Base-by-base conservation (phyloP, 2,113 vertebrate species). In the Gasterosteus aculeatus region DNA sequence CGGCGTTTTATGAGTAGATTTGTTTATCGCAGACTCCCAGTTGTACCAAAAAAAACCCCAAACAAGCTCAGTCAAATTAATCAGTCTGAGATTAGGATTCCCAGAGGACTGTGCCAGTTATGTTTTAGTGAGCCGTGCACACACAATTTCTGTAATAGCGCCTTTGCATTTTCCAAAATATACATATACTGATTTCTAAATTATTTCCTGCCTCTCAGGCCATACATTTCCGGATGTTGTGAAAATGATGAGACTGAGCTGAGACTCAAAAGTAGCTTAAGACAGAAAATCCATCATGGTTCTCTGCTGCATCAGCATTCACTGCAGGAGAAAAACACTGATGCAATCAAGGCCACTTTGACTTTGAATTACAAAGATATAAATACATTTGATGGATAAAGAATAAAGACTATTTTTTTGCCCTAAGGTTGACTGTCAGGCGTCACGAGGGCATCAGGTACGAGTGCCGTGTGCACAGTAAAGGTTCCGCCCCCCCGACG, bases 261-360 rank as follows among this genome's bases (percentile, higher is more conserved):
- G 10, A 63, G 38, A 47, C n/a, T 15, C 4, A 18, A 35, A 41
- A 82, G 31, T 49, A 31, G 39, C 33, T 67, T 3, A 59, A 69
- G 41, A 57, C 38, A 33, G 15, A 26, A 83, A 75, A 78, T 53
- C 53, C 59, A 66, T 75, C 49, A 62, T 10, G 42, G 18, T 51
- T 51, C 61, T 29, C 72, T 49, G 46, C 41, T 49, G 22, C 38
- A 41, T 66, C 46, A 66, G 60, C 65, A 19, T 31, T 60, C 39
- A 49, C n/a, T 16, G 29, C 64, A 56, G 59, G 16, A 14, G 18
- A 33, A 44, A 16, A 42, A 26, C 1, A 10, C 31, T 61, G 38
- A 61, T 6, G 41, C 35, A 66, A 63, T 33, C 63, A 44, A 59
- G 14, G 54, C 53, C 54, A 42, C 9, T 39, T 35, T 16, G 47